Conservation (phyloP, 1,140 invertebrate species). For the Trichomalopsis sarcophagae region DNA sequence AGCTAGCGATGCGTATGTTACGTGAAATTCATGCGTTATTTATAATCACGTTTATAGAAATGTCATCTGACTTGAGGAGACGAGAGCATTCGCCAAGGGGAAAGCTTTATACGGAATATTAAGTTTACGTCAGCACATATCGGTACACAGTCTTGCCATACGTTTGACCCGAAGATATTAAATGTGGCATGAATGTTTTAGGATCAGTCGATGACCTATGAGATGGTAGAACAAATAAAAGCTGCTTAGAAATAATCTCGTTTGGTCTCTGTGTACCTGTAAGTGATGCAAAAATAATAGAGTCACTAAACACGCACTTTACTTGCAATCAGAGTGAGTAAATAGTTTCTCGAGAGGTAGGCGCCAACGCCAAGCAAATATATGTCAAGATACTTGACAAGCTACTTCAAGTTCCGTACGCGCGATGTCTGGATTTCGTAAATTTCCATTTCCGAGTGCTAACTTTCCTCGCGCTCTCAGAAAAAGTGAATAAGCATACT, state of each 20-base stretch:
- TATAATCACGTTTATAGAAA: neutral
- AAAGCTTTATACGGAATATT: neutral
- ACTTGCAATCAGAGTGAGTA: too few relatives aligned
- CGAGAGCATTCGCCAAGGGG: neutral
- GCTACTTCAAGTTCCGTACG: neutral
- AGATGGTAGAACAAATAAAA: too few relatives aligned
- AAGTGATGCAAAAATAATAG: too few relatives aligned
- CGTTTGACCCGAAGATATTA: neutral
- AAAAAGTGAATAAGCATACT: conserved; percentile 47
- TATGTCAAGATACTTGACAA: neutral
- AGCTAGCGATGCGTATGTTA: neutral
- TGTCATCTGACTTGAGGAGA: neutral
- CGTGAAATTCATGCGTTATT: neutral
- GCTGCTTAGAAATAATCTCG: too few relatives aligned
- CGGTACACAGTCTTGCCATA: neutral
- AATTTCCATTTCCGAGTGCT: too few relatives aligned
- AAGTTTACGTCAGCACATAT: neutral
- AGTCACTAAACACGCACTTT: too few relatives aligned
- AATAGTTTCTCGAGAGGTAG: too few relatives aligned
- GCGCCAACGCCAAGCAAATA: neutral
- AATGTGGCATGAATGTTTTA: too few relatives aligned
- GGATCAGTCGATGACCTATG: too few relatives aligned
- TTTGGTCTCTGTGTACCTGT: too few relatives aligned
- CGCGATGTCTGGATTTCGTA: too few relatives aligned
- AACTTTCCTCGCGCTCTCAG: neutral